Percentiles rank a stretch among this genome's conserved stretches.
phyloP scores from a whole-genome alignment of 2,797 vertebrate genomes.

The Esox masquinongy region DNA sequence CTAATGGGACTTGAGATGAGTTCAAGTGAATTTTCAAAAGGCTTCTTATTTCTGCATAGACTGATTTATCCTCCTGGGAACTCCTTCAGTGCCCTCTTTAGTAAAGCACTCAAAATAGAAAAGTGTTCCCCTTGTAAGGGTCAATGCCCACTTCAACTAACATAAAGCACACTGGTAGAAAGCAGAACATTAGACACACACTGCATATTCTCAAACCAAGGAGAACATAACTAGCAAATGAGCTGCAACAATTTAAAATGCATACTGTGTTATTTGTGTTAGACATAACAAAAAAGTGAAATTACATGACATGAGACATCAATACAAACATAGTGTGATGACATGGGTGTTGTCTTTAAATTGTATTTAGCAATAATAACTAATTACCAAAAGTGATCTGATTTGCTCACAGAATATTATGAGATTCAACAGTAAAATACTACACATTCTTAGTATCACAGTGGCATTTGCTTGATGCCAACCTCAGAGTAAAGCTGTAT shows the following conservation, averaged over 20 bases:
- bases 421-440: slow-evolving; percentile 10
- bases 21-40: slow-evolving; percentile 72
- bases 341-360: slow-evolving; percentile 53
- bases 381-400: slow-evolving; percentile 35
- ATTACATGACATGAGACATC: slow-evolving; percentile 58
- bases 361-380: not conserved
- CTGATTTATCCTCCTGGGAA: slow-evolving; percentile 64
- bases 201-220: slow-evolving; percentile 40
- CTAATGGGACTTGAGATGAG: slow-evolving; percentile 68
- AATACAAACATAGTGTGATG: slow-evolving; percentile 68
- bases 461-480: slow-evolving; percentile 27
- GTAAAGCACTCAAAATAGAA: slow-evolving; percentile 39
- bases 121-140: slow-evolving; percentile 45
- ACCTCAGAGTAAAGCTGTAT: slow-evolving; percentile 27
- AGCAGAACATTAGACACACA: slow-evolving; percentile 32
- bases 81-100: slow-evolving; percentile 45
- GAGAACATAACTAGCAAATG: slow-evolving; percentile 53
- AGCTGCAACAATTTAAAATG: slow-evolving; percentile 57
- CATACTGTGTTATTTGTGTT: slow-evolving; percentile 40
- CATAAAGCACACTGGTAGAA: slow-evolving; percentile 29
- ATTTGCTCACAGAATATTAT: not conserved
- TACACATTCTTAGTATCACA: slow-evolving; percentile 12
- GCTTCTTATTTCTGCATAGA: slow-evolving; percentile 63
- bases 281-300: slow-evolving; percentile 35
- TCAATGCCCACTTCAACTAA: slow-evolving; percentile 41